A percentile compares a stretch with the other conserved stretches of the same genome.
Conservation (phyloP, 2,888 invertebrate genomes). For the Coecobrya sp. region DNA sequence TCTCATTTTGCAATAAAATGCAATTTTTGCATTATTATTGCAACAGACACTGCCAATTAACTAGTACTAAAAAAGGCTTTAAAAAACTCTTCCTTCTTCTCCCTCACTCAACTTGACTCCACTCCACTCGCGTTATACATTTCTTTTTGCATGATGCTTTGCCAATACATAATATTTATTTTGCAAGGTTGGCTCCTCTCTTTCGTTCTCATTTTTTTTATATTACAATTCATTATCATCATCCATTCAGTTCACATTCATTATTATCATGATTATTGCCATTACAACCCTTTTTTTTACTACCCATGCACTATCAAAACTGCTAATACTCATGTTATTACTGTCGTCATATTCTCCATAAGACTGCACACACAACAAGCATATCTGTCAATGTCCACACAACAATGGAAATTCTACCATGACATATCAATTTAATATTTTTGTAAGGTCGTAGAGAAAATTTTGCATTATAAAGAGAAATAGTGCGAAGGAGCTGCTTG, state of each 20-base stretch:
- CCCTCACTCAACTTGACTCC: neutral
- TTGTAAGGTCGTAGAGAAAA: too few species aligned
- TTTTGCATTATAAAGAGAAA: too few species aligned
- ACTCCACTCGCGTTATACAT: neutral
- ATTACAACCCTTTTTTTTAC: neutral
- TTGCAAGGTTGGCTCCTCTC: conserved; percentile 7
- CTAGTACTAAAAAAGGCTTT: neutral
- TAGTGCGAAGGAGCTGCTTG: too few species aligned
- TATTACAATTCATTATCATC: neutral
- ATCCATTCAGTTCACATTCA: neutral
- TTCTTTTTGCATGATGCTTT: neutral
- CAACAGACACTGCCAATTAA: neutral
- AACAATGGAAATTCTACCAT: too few species aligned
- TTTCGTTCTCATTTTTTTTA: conserved; percentile 4
- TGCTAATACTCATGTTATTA: neutral
- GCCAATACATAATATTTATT: neutral
- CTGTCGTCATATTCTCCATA: conserved; percentile 2
- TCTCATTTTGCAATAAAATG: conserved; percentile 3
- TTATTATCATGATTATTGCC: conserved; percentile 9
- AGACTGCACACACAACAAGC: too few species aligned
- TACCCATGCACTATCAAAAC: too few species aligned
- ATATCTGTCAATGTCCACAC: neutral
- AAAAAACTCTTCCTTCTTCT: neutral
- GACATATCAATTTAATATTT: too few species aligned
- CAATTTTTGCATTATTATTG: conserved; percentile 23